phyloP scores from a whole-genome alignment of 1,140 invertebrate genomes.

The Augochlora pura region DNA sequence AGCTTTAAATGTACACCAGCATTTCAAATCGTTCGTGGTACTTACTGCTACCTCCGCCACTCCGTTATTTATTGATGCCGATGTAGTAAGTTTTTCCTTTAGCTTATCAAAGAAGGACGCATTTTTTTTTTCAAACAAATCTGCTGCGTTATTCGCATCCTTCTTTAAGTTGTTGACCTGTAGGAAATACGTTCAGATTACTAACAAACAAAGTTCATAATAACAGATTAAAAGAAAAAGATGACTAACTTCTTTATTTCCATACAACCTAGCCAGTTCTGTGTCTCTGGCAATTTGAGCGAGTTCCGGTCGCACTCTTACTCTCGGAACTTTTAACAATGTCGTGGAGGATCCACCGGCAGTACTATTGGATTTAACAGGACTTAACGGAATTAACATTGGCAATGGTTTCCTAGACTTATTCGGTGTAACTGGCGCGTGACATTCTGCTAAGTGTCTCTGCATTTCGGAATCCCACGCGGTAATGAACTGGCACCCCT shows the following conservation, averaged over 20 bases:
- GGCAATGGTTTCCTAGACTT: slow-evolving; percentile 73
- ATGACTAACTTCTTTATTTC: slow-evolving; percentile 74
- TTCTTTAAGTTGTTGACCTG: slow-evolving; percentile 67
- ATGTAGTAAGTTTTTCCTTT: slow-evolving; percentile 86
- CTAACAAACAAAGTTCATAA: neutral
- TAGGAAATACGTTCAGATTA: neutral
- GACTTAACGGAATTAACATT: slow-evolving; percentile 73
- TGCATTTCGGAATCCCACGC: slow-evolving; percentile 81
- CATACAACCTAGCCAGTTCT: slow-evolving; percentile 80
- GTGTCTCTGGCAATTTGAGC: slow-evolving; percentile 81
- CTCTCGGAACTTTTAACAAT: slow-evolving; percentile 71
- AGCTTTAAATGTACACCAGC: slow-evolving; percentile 78
- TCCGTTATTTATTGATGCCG: slow-evolving; percentile 75
- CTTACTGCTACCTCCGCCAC: slow-evolving; percentile 77
- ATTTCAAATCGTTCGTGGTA: slow-evolving; percentile 73
- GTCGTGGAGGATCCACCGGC: slow-evolving; percentile 58
- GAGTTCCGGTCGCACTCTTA: slow-evolving; percentile 74
- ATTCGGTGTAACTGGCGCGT: slow-evolving; percentile 65
- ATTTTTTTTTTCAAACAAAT: slow-evolving; percentile 84
- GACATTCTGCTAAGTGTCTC: slow-evolving; percentile 74
- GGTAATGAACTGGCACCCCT: slow-evolving; percentile 80
- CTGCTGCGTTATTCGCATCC: slow-evolving; percentile 71
- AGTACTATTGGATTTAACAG: slow-evolving; percentile 49
- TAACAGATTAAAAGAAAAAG: neutral
- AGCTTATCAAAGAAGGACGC: slow-evolving; percentile 91